Percentiles rank a stretch among this genome's conserved stretches.
Conservation (phyloP, 2,113 vertebrate genomes). For the Progne subis region DNA sequence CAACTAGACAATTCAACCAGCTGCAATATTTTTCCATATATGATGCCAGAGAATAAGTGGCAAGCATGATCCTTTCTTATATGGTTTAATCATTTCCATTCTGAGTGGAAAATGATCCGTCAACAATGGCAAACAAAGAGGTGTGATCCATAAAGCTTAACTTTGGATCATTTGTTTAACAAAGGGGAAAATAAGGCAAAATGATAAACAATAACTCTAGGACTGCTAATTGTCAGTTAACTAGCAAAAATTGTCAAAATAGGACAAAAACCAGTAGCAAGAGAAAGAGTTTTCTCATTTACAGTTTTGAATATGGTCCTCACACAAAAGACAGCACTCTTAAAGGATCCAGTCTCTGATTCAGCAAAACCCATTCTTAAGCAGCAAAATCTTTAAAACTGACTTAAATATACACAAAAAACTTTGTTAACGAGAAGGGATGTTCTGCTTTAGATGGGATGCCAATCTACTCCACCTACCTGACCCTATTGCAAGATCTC, state of each 20-base stretch:
- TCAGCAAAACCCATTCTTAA: not conserved
- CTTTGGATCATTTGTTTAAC: constrained; percentile 55
- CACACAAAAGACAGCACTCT: not conserved
- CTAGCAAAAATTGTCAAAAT: not conserved
- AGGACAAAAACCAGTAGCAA: not conserved
- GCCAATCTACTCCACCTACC: not conserved
- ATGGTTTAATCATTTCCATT: constrained; percentile 81
- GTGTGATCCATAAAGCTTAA: constrained; percentile 52
- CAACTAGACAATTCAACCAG: constrained; percentile 72
- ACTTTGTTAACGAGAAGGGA: not conserved
- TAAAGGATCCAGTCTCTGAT: not conserved
- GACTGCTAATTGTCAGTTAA: constrained; percentile 12
- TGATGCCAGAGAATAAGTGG: constrained; percentile 74
- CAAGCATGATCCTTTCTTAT: constrained; percentile 74
- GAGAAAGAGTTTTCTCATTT: not conserved
- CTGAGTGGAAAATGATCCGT: constrained; percentile 71
- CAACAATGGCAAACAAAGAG: constrained; percentile 70
- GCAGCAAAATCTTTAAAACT: not conserved
- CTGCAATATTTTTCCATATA: constrained; percentile 80
- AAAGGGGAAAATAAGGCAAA: constrained; percentile 18
- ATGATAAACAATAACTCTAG: constrained; percentile 18
- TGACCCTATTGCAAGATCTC: not conserved
- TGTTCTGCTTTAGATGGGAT: not conserved
- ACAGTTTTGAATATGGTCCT: not conserved
- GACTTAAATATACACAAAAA: not conserved